Conservation (phyloP, 2,113 vertebrate species). For the Lipophrys pholis region DNA sequence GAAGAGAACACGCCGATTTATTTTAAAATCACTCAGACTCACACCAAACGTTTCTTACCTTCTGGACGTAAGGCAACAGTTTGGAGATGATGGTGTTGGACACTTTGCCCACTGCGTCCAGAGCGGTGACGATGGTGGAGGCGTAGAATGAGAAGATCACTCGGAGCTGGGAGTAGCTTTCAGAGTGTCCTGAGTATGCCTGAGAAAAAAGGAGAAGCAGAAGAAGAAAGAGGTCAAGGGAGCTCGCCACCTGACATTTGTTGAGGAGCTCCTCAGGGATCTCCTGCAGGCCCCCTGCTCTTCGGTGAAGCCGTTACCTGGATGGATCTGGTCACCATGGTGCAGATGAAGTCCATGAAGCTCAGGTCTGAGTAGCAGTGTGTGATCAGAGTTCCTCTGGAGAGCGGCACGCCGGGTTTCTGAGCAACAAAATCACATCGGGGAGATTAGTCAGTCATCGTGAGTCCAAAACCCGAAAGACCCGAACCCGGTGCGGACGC, state of each 20-base stretch:
- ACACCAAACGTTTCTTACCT: conserved; percentile 76
- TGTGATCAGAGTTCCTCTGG: conserved; percentile 89
- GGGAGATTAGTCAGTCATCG: no score
- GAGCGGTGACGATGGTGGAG: conserved; percentile 88
- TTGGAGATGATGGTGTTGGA: conserved; percentile 88
- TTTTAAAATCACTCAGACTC: no score
- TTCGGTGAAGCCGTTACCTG: conserved; percentile 80
- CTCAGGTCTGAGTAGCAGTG: conserved; percentile 94
- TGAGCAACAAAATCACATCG: conserved; percentile 49
- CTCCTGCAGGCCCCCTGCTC: no score
- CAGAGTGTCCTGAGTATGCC: conserved; percentile 85
- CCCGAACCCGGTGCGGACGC: no score
- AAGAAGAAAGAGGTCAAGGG: not conserved
- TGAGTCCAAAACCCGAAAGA: no score
- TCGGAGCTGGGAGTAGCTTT: conserved; percentile 85
- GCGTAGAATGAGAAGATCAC: conserved; percentile 95
- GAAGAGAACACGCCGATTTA: no score
- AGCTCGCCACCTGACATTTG: not conserved
- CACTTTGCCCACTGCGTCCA: conserved; percentile 85
- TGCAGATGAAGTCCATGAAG: conserved; percentile 98
- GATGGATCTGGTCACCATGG: conserved; percentile 88
- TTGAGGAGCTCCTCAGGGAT: conserved; percentile 9
- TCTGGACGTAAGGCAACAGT: conserved; percentile 93
- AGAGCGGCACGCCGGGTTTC: conserved; percentile 93
- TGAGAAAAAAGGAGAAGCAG: conserved; percentile 48